Percentiles rank a stretch among this genome's conserved stretches.
Evolutionary conservation across 2,113 vertebrate species (phyloP).

Genomic region (Megalops atlanticus): DNA sequence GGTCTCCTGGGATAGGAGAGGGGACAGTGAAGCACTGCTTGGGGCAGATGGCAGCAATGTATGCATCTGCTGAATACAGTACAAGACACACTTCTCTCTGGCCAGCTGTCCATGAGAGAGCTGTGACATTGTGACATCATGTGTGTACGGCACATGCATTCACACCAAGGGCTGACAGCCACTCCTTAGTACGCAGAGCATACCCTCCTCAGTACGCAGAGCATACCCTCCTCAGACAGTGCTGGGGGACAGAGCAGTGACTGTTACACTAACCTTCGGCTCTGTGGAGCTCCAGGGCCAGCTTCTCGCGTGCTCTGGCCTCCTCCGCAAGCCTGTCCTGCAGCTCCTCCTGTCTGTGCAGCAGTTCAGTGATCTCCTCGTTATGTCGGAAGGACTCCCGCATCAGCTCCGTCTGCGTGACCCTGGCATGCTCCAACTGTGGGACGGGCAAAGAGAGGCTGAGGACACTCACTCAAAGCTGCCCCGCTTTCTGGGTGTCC

Average conservation of each 20-base stretch:
- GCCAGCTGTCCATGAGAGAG: conserved; percentile 57
- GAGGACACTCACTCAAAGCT: background rate
- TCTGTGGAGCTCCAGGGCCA: conserved; percentile 88
- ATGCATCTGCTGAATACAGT: too few relatives aligned
- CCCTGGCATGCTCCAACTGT: conserved; percentile 90
- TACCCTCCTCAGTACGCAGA: background rate
- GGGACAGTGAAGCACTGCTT: too few relatives aligned
- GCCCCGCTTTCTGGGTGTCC: too few relatives aligned
- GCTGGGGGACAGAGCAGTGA: background rate
- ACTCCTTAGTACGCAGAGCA: too few relatives aligned
- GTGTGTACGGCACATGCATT: too few relatives aligned
- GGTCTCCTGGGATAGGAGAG: too few relatives aligned
- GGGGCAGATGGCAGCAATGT: too few relatives aligned
- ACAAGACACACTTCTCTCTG: too few relatives aligned
- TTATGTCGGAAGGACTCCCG: conserved; percentile 88
- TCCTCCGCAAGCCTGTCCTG: conserved; percentile 86
- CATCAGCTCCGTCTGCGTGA: conserved; percentile 92
- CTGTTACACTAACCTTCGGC: conserved; percentile 79
- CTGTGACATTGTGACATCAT: too few relatives aligned
- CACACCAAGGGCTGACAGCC: too few relatives aligned
- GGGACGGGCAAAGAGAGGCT: conserved; percentile 1
- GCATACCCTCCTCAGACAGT: background rate
- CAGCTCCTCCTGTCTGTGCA: conserved; percentile 86
- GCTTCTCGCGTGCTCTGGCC: conserved; percentile 79
- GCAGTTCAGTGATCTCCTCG: conserved; percentile 80